Percentiles rank a stretch among this genome's conserved stretches.
Conservation (phyloP, 2,797 vertebrate genomes). For the Taenioides sp. region DNA sequence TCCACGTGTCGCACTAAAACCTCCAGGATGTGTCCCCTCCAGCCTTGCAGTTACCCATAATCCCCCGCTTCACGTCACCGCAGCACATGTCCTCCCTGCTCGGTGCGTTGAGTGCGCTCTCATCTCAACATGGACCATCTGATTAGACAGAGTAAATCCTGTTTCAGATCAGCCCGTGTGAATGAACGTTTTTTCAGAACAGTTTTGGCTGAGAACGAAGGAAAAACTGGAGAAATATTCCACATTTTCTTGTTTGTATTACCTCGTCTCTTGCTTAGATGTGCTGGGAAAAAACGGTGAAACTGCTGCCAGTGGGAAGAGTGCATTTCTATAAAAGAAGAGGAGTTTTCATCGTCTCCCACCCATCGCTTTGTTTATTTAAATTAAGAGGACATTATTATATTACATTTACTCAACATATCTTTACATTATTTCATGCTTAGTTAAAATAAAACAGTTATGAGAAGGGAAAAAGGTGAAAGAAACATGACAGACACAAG, state of each 20-base stretch:
- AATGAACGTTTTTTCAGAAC: slow-evolving; percentile 20
- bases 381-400: too few relatives aligned
- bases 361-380: too few relatives aligned
- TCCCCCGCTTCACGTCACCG: slow-evolving; percentile 45
- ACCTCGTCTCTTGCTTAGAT: neutral
- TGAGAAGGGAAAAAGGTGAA: neutral
- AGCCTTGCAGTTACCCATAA: slow-evolving; percentile 52
- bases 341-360: too few relatives aligned
- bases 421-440: neutral
- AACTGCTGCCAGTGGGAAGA: too few relatives aligned
- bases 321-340: too few relatives aligned
- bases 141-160: slow-evolving; percentile 52
- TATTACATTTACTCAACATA: too few relatives aligned
- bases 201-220: neutral
- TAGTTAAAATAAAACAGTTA: neutral
- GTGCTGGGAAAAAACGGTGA: too few relatives aligned
- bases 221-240: neutral
- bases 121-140: slow-evolving; percentile 48
- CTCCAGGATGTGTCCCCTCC: slow-evolving; percentile 31
- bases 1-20: neutral
- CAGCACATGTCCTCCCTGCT: slow-evolving; percentile 41
- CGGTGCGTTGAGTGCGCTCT: slow-evolving; percentile 47
- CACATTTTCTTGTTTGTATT: neutral
- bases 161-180: slow-evolving; percentile 44
- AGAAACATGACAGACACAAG: neutral